Base-by-base conservation (phyloP, 2,113 vertebrate species). In the Chitala chitala region DNA sequence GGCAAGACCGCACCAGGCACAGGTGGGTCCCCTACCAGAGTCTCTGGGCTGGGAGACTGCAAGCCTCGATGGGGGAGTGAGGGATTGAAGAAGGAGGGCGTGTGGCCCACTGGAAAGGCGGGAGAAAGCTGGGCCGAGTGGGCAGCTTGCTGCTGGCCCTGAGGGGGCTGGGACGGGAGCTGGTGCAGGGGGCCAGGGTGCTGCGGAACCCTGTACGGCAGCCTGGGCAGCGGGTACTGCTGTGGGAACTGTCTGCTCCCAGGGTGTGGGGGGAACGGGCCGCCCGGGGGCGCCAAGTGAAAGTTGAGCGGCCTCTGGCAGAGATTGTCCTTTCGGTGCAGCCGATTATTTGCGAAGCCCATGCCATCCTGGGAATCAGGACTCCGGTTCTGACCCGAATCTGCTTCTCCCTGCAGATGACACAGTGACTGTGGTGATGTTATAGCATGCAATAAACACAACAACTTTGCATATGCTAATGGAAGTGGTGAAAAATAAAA, bases 311-410 rank as follows among this genome's bases (percentile, higher is more conserved):
- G 89, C 86, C 97, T 92, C 79, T 95, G 93, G 78, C 87, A 83
- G 51, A 93, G 87, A 75, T 89, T 92, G 79, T 98, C 97, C 87
- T 98, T 99, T 78, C 96, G 93, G 38, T 95, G 93, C 78, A 95
- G 94, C 81, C 96, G 88, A 53, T 91, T 78, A 10, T 84, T 92
- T 17, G 94, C 89, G 83, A 93, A 97, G 76, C 86, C 88, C 31
- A 92, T 54, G 9, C 84, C 70, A 15, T 92, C 87, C 68, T 95
- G 94, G 0, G 92, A 88, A 77, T 99, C 97, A 0, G 95, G 92
- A 84, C 91, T 94, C 86, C 94, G 92, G 76, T 88, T 94, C 81
- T 93, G 95, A 69, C 89, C 83, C 20, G 89, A 84, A 78, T 99
- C 96, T 78, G 93, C 82, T 76, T 98, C 96, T 75, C 89, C 92